Evolutionary conservation across 2,113 vertebrate genomes (phyloP), one percentile per base, ranked within the genome.

Genomic region (Nothoprocta perdicaria): DNA sequence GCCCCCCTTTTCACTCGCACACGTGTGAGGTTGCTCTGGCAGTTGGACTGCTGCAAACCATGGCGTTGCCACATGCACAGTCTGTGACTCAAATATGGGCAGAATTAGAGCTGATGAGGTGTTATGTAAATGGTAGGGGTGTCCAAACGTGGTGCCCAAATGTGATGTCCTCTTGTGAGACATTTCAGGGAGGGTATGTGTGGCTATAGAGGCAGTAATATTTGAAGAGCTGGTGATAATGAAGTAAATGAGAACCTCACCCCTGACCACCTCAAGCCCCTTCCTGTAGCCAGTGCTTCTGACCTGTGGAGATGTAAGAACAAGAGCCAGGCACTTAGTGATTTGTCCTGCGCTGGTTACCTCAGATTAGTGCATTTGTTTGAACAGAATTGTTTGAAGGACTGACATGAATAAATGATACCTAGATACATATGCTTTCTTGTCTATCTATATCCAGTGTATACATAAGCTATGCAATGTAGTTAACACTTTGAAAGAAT

Each of bases 331-430:
- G 50, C 33, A 78, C n/a, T 72, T 58, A 10, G 61, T 78, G 66
- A 29, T 65, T 71, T 84, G 43, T 46, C 23, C 61, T 60, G 15
- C 62, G 66, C 76, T 24, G 14, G 31, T 80, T 72, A 16, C 10
- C 8, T 65, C 58, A 57, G 8, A 86, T 90, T 21, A 79, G n/a
- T 73, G 48, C 66, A 60, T 91, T 90, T 92, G 84, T 92, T 92
- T 66, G 45, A 48, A 62, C 26, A 66, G 58, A 73, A 62, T 29
- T 2, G 38, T 57, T 65, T 63, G 38, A 92, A 90, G 33, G 86
- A 38, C 61, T 46, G 24, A 75, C 90, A 80, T 81, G 66, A 60
- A 17, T 92, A 71, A 71, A 38, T 13, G 9, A 23, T 21, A 23
- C 50, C 17, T 22, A 62, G 11, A 6, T 24, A 8, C 26, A 19